Conservation (phyloP, 2,797 vertebrate species). For the Triplophysa yarkandensis region DNA sequence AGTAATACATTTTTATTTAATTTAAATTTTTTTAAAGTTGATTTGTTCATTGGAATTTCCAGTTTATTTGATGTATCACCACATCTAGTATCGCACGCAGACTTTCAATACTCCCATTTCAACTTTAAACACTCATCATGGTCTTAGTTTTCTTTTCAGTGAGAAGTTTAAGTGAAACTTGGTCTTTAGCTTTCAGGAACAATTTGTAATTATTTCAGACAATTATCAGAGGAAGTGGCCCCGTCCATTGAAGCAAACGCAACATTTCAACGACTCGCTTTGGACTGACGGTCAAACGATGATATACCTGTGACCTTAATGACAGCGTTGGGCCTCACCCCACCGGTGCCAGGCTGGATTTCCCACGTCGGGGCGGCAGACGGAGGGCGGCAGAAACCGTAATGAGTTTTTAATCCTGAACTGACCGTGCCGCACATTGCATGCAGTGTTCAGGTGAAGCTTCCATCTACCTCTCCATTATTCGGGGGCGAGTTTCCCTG, state of each 20-base stretch:
- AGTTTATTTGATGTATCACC: not conserved
- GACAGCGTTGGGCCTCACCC: conserved; percentile 59
- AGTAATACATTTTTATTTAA: no score
- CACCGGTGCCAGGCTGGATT: not conserved
- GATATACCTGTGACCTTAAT: conserved; percentile 75
- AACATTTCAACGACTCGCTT: conserved; percentile 69
- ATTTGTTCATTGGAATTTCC: no score
- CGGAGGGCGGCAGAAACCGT: conserved; percentile 65
- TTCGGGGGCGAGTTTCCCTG: conserved; percentile 75
- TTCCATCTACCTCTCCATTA: conserved; percentile 82
- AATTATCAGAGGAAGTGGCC: conserved; percentile 68
- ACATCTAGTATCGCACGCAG: no score
- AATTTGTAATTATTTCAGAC: conserved; percentile 73
- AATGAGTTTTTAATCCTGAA: conserved; percentile 89
- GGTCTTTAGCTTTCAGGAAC: conserved; percentile 59
- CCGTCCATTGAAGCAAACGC: conserved; percentile 60
- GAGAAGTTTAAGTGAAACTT: not conserved
- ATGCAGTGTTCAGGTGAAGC: conserved; percentile 83
- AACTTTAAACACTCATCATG: not conserved
- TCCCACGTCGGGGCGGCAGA: conserved; percentile 7
- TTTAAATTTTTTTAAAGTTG: no score
- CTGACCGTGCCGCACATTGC: conserved; percentile 81
- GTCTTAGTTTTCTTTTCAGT: not conserved
- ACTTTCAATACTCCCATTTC: not conserved
- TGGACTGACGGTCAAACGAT: conserved; percentile 67